Base-by-base conservation (phyloP, 2,113 vertebrate genomes). In the Actinemys pallida region DNA sequence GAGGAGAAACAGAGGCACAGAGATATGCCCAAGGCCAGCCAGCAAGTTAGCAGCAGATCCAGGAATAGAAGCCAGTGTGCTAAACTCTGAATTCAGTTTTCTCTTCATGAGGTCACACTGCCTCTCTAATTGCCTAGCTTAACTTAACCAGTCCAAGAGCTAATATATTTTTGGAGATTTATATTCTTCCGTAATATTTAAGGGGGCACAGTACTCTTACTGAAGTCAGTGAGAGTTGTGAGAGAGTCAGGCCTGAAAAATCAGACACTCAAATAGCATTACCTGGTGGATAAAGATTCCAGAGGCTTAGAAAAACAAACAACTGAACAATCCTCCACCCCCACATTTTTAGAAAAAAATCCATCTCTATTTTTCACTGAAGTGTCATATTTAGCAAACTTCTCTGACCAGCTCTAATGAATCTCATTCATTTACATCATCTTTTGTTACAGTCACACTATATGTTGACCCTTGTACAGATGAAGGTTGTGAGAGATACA, bases 321-420 rank as follows among this genome's bases (percentile, higher is more conserved):
- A 76, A 39, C n/a, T 17, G 9, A 39, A 19, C n/a, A 72, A 62
- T 31, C 29, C 29, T 6, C 29, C 19, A 19, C 19, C 65, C 20
- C 65, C 9, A 20, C 4, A 72, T 72, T 22, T 72, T 39, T n/a
- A 72, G 8, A 19, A 72, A 69, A 13, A 24, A 20, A 19, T 9
- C 3, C 16, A 8, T 42, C 65, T 84, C 81, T 69, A 20, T 13
- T 83, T 90, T 83, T 7, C 72, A 75, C 49, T 24, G 0, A 85
- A 85, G 78, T 82, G 47, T 24, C 57, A 87, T 72, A 3, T 83
- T 25, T 90, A 87, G 25, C 5, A 84, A 97, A 92, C 83, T 83
- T 83, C 42, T 93, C 13, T 88, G 29, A 62, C 53, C 14, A 83
- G 19, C 35, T 69, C 35, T 69, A 69, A 0, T 2, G 10, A 93